Conservation (phyloP, 2,888 invertebrate species). For the Euphydryas editha region DNA sequence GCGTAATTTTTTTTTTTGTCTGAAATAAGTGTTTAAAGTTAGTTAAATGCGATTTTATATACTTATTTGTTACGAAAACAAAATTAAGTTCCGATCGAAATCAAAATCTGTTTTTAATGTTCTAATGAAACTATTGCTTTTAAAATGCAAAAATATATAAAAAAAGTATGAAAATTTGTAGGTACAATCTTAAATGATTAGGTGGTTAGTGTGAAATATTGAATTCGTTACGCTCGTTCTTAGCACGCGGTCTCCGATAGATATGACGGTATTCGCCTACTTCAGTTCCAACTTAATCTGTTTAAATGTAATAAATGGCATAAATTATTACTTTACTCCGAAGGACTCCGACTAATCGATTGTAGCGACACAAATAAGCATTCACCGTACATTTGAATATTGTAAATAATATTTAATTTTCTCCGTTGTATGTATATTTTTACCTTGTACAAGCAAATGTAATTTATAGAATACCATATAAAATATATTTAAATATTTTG, state of each 20-base stretch:
- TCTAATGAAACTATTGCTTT: constrained; percentile 3
- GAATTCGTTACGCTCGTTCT: constrained; percentile 69
- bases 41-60: too few species aligned
- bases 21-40: too few species aligned
- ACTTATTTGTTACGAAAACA: neutral
- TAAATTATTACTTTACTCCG: constrained; percentile 9
- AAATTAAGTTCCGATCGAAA: neutral
- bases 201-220: constrained; percentile 76
- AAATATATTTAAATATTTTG: too few species aligned
- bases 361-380: neutral
- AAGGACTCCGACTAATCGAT: constrained; percentile 9
- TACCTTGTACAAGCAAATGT: neutral
- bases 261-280: constrained; percentile 48
- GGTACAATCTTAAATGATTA: constrained; percentile 73
- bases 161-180: constrained; percentile 57
- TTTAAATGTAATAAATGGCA: constrained; percentile 11
- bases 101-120: neutral
- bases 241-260: constrained; percentile 64
- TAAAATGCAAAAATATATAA: constrained; percentile 50
- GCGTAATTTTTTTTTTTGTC: too few species aligned
- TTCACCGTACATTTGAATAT: neutral
- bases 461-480: neutral
- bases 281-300: constrained; percentile 13
- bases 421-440: neutral
- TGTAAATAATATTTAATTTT: constrained; percentile 1